phyloP scores from a whole-genome alignment of 2,113 vertebrate genomes.

The Procavia capensis region DNA sequence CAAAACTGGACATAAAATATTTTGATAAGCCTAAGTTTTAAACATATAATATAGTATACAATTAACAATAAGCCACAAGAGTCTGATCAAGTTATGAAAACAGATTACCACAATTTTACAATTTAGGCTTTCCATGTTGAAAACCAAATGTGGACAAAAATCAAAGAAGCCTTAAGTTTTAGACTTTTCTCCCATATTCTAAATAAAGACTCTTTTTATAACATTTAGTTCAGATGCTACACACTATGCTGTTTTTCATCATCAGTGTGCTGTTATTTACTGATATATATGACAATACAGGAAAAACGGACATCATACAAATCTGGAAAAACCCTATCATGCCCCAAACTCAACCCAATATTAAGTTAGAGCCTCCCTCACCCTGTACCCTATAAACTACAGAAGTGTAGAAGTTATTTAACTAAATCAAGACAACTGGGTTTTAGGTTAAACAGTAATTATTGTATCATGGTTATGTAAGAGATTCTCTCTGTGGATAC shows the following conservation, averaged over 20 bases:
- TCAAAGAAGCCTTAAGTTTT: background rate
- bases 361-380: background rate
- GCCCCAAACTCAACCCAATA: background rate
- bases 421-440: conserved; percentile 30
- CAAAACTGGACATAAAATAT: conserved; percentile 15
- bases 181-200: background rate
- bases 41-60: background rate
- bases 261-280: background rate
- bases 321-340: background rate
- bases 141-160: background rate
- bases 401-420: conserved; percentile 24
- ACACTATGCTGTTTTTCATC: background rate
- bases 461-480: background rate
- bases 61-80: background rate
- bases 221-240: conserved; percentile 9
- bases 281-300: background rate
- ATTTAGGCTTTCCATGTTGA: background rate
- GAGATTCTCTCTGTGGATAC: background rate
- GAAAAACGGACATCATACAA: background rate
- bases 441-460: background rate
- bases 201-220: background rate
- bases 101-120: background rate
- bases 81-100: conserved; percentile 12
- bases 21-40: background rate
- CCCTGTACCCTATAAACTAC: background rate